Conservation (phyloP, 92 coral and sea anemone species). For the Epizoanthus rinbou region DNA sequence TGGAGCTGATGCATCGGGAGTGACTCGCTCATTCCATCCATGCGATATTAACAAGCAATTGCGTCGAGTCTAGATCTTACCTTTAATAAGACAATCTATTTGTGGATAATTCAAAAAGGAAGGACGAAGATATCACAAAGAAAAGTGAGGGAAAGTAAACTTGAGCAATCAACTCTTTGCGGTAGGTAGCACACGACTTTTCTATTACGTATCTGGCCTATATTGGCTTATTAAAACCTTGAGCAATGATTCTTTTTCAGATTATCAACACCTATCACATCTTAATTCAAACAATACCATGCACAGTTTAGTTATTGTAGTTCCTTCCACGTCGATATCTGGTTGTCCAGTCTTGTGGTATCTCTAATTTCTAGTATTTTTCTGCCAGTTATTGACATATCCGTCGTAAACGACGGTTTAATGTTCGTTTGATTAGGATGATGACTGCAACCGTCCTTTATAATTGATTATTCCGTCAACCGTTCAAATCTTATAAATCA, state of each 20-base stretch:
- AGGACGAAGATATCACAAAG: background rate
- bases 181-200: background rate
- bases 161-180: background rate
- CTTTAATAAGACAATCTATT: background rate
- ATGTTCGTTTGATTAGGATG: slow-evolving; percentile 27
- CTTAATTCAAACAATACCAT: too few relatives aligned
- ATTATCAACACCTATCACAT: background rate
- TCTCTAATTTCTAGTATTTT: background rate
- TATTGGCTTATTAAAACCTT: slow-evolving; percentile 1
- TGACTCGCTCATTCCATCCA: background rate
- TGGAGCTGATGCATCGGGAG: background rate
- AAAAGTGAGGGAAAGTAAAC: background rate
- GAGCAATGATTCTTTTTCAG: background rate
- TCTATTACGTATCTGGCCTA: background rate
- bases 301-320: too few relatives aligned
- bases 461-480: slow-evolving; percentile 10
- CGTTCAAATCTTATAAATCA: background rate
- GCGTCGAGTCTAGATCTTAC: background rate
- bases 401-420: slow-evolving; percentile 26
- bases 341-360: background rate
- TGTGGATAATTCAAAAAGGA: background rate
- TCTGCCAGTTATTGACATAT: slow-evolving; percentile 29
- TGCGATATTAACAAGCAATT: background rate
- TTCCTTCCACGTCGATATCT: background rate
- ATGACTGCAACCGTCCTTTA: slow-evolving; percentile 1